A percentile compares a stretch with the other conserved stretches of the same genome.
These are phyloP conservation scores for Caenorhabditis wallacei DNA, from an alignment of 2,888 invertebrate species.

Conservation along the genomic window DNA sequence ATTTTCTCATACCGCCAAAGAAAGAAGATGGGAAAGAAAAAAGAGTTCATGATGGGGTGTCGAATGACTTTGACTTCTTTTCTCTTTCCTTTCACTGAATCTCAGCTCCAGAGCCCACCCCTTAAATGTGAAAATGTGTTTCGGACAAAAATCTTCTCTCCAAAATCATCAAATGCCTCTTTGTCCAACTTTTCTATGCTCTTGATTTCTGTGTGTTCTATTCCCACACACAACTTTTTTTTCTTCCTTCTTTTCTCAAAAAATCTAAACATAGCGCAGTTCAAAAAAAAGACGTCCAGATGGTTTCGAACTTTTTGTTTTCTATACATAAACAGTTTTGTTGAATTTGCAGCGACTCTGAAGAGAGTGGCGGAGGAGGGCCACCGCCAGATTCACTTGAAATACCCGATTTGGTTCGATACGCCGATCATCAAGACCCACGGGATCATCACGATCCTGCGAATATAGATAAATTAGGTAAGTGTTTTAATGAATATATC, in stretches of 20 bases:
- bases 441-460: slow-evolving; percentile 58
- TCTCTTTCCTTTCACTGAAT: slow-evolving; percentile 20
- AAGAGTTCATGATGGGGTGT: slow-evolving; percentile 50
- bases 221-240: slow-evolving; percentile 54
- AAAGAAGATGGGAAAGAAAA: slow-evolving; percentile 18
- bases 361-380: slow-evolving; percentile 66
- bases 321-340: slow-evolving; percentile 11
- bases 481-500: no score
- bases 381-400: slow-evolving; percentile 63
- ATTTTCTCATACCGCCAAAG: slow-evolving; percentile 34
- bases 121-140: slow-evolving; percentile 53
- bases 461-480: slow-evolving; percentile 57
- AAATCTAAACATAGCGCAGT: slow-evolving; percentile 34
- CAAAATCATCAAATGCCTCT: slow-evolving; percentile 62
- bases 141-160: slow-evolving; percentile 35
- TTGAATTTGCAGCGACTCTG: slow-evolving; percentile 61
- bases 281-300: slow-evolving; percentile 38
- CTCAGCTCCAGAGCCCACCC: slow-evolving; percentile 8
- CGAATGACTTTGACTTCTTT: slow-evolving; percentile 37
- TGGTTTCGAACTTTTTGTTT: slow-evolving; percentile 31
- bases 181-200: slow-evolving; percentile 61
- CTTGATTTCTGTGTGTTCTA: slow-evolving; percentile 60
- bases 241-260: slow-evolving; percentile 22
- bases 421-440: slow-evolving; percentile 60
- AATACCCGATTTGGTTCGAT: slow-evolving; percentile 60